Base-by-base conservation (phyloP, 2,113 vertebrate species). In the Orthonyx spaldingii region DNA sequence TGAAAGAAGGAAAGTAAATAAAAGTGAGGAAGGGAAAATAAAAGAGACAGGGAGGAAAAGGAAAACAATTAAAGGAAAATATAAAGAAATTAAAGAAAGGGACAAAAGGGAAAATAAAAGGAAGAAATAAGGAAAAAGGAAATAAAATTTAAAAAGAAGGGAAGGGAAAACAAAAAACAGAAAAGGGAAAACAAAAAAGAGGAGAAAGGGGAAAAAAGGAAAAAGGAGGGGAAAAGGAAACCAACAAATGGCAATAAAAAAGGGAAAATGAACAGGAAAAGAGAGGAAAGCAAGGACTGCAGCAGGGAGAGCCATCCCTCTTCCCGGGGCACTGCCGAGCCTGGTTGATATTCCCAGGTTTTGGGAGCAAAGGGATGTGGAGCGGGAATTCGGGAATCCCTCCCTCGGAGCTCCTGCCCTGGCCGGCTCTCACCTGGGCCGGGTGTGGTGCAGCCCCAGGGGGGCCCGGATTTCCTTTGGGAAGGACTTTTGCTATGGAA, bases 151-250 rank as follows among this genome's bases (percentile, higher is more conserved):
- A 15, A 55, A 32, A 28, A 24, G 13, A 7, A 4, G 23, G 11
- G 28, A n/a, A n/a, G n/a, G n/a, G n/a, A n/a, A n/a, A n/a, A n/a
- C n/a, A n/a, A n/a, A n/a, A n/a, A n/a, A n/a, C n/a, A n/a, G n/a
- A n/a, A 3, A 64, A 84, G 22, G 24, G 28, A 7, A 39, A 47
- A 39, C 5, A 33, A 32, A 46, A 22, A 24, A 32, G 17, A 4
- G 5, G 4, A 4, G 13, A 7, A n/a, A 39, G 5, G 6, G 12
- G 1, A 3, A 12, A 33, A 59, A 37, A 11, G 0, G 4, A 2
- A 22, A 41, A 27, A 20, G 1, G 7, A n/a, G 1, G 19, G 3
- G 15, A 7, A 3, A 41, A 42, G 24, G 32, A 24, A 35, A 24
- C 2, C 9, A 52, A 60, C 5, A 50, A 70, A 57, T 7, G 55